Evolutionary conservation across 2,888 invertebrate genomes (phyloP).

Genomic region (Pollenia amentaria): DNA sequence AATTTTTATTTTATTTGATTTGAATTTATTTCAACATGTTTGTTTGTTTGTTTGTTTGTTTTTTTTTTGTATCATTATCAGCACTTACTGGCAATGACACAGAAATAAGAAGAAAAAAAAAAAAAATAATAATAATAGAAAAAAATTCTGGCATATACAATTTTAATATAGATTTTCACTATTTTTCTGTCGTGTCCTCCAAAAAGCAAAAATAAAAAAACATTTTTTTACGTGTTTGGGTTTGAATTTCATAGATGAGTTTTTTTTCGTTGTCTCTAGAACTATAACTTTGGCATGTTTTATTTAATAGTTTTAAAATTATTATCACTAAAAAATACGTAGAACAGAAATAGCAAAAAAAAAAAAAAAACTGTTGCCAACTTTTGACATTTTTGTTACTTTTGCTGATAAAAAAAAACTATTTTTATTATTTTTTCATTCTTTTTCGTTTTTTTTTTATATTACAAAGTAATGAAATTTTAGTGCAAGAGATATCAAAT

Average conservation of each 20-base stretch:
- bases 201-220: not conserved
- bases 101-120: conserved; percentile 28
- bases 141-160: conserved; percentile 6
- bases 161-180: conserved; percentile 41
- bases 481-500: not conserved
- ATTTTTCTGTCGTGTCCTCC: conserved; percentile 14
- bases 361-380: conserved; percentile 36
- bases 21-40: conserved; percentile 32
- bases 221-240: conserved; percentile 38
- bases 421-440: not conserved
- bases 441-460: not conserved
- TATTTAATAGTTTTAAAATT: conserved; percentile 53
- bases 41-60: conserved; percentile 13
- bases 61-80: conserved; percentile 39
- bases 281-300: conserved; percentile 19
- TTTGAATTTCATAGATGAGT: conserved; percentile 30
- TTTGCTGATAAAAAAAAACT: conserved; percentile 42
- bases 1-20: conserved; percentile 46
- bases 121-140: not conserved
- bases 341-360: not conserved
- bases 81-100: conserved; percentile 48
- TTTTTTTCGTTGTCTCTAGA: conserved; percentile 19
- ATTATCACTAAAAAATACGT: conserved; percentile 54
- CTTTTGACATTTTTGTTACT: conserved; percentile 62
- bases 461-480: conserved; percentile 39